A percentile compares a stretch with the other conserved stretches of the same genome.
Conservation (phyloP, 1,140 invertebrate species). For the Bombus pyrosoma region DNA sequence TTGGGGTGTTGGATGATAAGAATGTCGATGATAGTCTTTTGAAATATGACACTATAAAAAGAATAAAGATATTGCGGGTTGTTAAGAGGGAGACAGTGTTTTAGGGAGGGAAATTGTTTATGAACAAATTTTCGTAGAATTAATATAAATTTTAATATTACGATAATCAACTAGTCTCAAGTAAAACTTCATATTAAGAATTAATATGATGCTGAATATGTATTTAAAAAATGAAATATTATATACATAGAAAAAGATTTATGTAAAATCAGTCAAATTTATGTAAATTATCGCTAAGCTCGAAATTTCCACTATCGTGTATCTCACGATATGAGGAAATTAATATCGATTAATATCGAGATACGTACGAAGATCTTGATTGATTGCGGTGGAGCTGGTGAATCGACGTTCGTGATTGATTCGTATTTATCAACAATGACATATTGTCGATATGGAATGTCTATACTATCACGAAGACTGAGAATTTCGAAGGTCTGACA, state of each 20-base stretch:
- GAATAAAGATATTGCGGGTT: not conserved
- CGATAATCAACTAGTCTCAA: not conserved
- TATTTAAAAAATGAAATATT: too few species aligned
- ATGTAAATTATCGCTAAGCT: not conserved
- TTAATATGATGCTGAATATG: too few species aligned
- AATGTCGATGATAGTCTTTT: conserved; percentile 1
- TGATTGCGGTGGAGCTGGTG: not conserved
- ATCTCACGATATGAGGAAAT: not conserved
- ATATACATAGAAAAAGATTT: too few species aligned
- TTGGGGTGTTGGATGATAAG: conserved; percentile 18
- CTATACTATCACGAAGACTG: not conserved
- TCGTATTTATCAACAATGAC: not conserved
- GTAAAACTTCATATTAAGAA: too few species aligned
- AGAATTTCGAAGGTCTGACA: not conserved
- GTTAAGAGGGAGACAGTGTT: not conserved
- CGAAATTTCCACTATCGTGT: not conserved
- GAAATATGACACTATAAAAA: conserved; percentile 23
- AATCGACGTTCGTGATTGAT: conserved; percentile 26
- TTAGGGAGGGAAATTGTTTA: not conserved
- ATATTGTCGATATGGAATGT: not conserved
- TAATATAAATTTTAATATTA: too few species aligned
- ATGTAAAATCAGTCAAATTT: not conserved
- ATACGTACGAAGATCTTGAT: conserved; percentile 24
- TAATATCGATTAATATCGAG: not conserved
- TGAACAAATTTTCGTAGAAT: not conserved